phyloP scores from a whole-genome alignment of 1,140 invertebrate genomes.

The Anagrus nilaparvatae region DNA sequence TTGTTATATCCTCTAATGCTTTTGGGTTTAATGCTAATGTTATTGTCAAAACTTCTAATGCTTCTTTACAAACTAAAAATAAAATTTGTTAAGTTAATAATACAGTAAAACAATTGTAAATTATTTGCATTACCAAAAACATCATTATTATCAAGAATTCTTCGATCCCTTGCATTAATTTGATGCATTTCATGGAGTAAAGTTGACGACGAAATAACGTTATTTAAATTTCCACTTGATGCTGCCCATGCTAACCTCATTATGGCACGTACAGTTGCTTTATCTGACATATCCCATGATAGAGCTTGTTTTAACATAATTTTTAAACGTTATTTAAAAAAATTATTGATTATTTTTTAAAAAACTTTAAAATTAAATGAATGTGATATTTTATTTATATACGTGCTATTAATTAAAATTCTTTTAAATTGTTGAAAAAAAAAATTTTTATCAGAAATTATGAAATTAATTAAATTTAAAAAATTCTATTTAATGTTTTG shows the following conservation, averaged over 20 bases:
- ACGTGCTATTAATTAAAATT: too few species aligned
- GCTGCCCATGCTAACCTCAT: constrained; percentile 71
- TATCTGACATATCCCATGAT: constrained; percentile 55
- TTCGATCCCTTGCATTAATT: constrained; percentile 39
- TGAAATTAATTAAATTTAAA: too few species aligned
- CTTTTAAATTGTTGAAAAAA: too few species aligned
- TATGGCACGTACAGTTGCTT: constrained; percentile 56
- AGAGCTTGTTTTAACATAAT: too few species aligned
- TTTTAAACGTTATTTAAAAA: too few species aligned
- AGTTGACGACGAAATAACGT: constrained; percentile 55
- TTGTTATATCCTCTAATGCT: constrained; percentile 67
- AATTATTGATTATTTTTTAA: too few species aligned
- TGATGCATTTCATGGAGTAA: constrained; percentile 50
- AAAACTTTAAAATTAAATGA: too few species aligned
- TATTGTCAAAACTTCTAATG: constrained; percentile 78
- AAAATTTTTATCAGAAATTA: too few species aligned
- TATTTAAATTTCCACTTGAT: constrained; percentile 57
- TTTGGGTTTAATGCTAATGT: constrained; percentile 76
- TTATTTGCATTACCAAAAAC: constrained; percentile 37
- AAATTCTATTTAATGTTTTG: too few species aligned
- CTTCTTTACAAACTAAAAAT: constrained; percentile 73
- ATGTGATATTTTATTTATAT: too few species aligned
- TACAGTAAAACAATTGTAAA: too few species aligned
- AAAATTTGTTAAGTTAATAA: constrained; percentile 18
- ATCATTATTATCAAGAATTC: constrained; percentile 44